phyloP scores from a whole-genome alignment of 2,113 vertebrate species.

The Chiloscyllium plagiosum region DNA sequence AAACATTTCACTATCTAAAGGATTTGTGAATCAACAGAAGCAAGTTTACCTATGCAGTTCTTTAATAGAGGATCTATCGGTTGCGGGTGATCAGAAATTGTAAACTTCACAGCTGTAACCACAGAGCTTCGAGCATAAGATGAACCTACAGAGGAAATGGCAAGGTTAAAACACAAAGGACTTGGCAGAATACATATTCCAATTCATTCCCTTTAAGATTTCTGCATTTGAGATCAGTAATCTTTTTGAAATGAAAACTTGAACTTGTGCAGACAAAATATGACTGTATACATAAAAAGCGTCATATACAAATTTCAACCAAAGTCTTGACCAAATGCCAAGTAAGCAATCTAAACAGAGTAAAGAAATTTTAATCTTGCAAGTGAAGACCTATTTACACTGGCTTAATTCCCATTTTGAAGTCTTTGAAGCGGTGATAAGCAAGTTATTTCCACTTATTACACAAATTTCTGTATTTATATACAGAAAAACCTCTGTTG shows the following conservation, averaged over 20 bases:
- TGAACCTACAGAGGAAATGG: slow-evolving; percentile 62
- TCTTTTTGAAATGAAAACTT: background rate
- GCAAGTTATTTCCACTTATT: background rate
- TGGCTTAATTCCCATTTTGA: background rate
- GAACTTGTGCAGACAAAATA: background rate
- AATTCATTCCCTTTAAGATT: background rate
- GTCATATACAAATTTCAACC: background rate
- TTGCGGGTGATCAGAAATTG: slow-evolving; percentile 95
- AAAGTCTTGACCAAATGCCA: background rate
- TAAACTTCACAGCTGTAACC: slow-evolving; percentile 96
- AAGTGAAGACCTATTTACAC: background rate
- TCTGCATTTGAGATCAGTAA: background rate
- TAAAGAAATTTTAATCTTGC: background rate
- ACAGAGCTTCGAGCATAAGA: slow-evolving; percentile 96
- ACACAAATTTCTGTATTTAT: background rate
- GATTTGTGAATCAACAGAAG: background rate
- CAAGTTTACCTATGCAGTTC: slow-evolving; percentile 86
- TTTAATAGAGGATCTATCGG: slow-evolving; percentile 92
- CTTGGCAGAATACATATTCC: background rate
- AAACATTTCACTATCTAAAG: background rate
- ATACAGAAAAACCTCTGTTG: no score
- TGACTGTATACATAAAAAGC: background rate
- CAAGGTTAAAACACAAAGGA: slow-evolving; percentile 41
- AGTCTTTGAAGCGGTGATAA: background rate
- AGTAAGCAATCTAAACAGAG: background rate